Evolutionary conservation across 2,888 invertebrate genomes (phyloP), one percentile per base, ranked within the genome.

Genomic region (Cyclophora punctaria): DNA sequence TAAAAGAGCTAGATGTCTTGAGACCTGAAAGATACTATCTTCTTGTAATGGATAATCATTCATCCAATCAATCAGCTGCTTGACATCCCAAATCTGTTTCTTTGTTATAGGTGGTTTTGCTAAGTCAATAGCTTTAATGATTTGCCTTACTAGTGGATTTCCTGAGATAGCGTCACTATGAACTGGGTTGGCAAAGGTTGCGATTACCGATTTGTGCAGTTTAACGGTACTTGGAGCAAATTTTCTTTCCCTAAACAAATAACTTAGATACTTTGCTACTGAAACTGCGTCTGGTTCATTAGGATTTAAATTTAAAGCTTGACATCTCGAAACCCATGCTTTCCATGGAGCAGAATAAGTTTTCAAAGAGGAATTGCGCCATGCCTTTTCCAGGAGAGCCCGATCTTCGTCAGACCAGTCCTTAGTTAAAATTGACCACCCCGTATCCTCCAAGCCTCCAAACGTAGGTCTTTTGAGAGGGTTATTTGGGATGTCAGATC

Each of bases 361-460:
- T 51, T 59, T 62, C 5, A 58, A 42, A 0, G 59, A 52, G 2
- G 60, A 59, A 7, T 47, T 48, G 33, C 62, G 40, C 62, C 64
- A 59, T 2, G 56, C 40, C 2, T 41, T 34, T 45, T 51, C 34
- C 5, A 63, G 6, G 7, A 62, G 34, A 2, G 44, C 5, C 3
- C 20, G 5, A 20, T 61, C 55, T 4, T 46, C 44, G 2, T 3
- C n/a, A 6, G 44, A 34, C 60, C 20, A 20, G 20, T 20, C 20
- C 20, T 20, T 20, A 20, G 47, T 46, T 51, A 52, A 5, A 41
- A 20, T 5, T 5, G 49, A 6, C 64, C 64, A 64, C 49, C 60
- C 56, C 52, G 56, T 51, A 62, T 41, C 46, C 33, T 55, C 60
- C 59, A 62, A 5, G 51, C 63, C 58, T 54, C 46, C 49, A 64